These are phyloP conservation scores for Calosoma granatense DNA, from an alignment of 1,140 invertebrate genomes.

Conservation along the genomic window DNA sequence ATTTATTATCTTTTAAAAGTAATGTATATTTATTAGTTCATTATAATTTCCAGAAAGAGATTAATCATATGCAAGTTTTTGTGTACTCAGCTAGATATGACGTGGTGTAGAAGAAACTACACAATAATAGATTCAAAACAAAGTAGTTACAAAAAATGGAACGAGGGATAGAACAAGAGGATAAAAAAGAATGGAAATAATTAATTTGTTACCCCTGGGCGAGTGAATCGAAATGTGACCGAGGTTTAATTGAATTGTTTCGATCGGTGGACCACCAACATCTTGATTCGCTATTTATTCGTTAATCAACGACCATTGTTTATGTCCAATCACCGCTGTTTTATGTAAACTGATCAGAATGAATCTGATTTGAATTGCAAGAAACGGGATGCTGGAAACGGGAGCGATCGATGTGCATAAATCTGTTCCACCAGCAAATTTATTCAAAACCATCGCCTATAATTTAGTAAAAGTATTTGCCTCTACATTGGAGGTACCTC, in stretches of 20 bases:
- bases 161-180: too few species aligned
- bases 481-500: too few species aligned
- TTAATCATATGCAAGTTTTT: too few species aligned
- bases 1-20: too few species aligned
- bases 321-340: constrained; percentile 15
- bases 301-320: constrained; percentile 16
- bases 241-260: constrained; percentile 11
- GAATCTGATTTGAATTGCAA: constrained; percentile 14
- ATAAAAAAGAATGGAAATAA: too few species aligned
- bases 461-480: constrained; percentile 11
- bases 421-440: constrained; percentile 12
- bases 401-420: constrained; percentile 6
- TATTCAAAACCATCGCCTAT: constrained; percentile 11
- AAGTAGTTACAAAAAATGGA: too few species aligned
- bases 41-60: too few species aligned
- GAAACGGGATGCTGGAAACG: background rate
- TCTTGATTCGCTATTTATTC: constrained; percentile 13
- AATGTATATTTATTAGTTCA: too few species aligned
- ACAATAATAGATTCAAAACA: too few species aligned
- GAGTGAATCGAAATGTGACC: background rate
- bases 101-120: too few species aligned
- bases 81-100: too few species aligned
- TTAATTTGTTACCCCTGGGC: background rate
- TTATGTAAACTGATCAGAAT: constrained; percentile 11
- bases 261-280: constrained; percentile 12